phyloP scores from a whole-genome alignment of 2,888 invertebrate species.

The Tetanocera ferruginea region DNA sequence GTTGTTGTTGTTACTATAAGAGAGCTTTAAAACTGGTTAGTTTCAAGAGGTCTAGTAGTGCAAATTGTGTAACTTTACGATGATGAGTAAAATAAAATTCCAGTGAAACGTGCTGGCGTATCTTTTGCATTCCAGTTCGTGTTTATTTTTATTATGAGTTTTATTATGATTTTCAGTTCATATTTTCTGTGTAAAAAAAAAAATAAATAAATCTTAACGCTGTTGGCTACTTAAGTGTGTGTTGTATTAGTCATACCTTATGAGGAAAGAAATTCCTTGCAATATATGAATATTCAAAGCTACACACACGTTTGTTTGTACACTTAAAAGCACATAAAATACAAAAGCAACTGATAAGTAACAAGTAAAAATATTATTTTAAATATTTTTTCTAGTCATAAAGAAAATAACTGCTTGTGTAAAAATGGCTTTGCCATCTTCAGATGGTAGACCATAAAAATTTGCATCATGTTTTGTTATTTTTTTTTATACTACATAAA shows the following conservation, averaged over 20 bases:
- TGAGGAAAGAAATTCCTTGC: background rate
- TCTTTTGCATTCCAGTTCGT: background rate
- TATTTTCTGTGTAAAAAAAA: background rate
- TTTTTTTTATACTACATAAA: background rate
- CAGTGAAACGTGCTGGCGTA: slow-evolving; percentile 20
- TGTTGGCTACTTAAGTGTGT: background rate
- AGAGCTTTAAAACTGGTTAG: too few relatives aligned
- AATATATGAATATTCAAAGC: background rate
- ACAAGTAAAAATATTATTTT: background rate
- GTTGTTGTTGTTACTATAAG: too few relatives aligned
- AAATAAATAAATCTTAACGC: background rate
- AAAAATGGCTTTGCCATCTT: background rate
- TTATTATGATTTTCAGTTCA: too few relatives aligned
- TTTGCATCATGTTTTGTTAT: background rate
- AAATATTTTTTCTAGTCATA: too few relatives aligned
- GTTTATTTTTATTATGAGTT: background rate
- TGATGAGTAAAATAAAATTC: slow-evolving; percentile 34
- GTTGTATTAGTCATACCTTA: background rate
- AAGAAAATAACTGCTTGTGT: too few relatives aligned
- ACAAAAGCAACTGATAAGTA: slow-evolving; percentile 3
- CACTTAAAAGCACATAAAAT: background rate
- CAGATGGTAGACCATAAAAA: background rate
- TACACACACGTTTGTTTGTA: background rate
- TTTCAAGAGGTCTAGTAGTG: background rate
- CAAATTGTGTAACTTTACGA: background rate